A percentile compares a stretch with the other conserved stretches of the same genome.
phyloP scores from a whole-genome alignment of 2,797 vertebrate species.

The Poecilia wingei region DNA sequence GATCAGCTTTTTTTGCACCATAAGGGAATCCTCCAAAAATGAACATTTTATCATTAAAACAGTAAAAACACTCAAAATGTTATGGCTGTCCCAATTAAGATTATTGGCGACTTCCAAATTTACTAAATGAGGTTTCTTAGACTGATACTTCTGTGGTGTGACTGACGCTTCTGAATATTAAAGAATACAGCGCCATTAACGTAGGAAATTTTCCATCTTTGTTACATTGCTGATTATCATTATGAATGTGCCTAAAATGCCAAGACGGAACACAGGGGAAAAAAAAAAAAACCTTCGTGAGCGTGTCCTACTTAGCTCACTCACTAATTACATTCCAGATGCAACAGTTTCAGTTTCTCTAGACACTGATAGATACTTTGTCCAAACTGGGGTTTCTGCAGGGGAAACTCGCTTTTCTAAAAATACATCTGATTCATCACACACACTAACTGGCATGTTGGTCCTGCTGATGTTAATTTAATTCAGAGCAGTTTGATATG shows the following conservation, averaged over 20 bases:
- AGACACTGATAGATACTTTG: not conserved
- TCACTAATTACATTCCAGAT: not conserved
- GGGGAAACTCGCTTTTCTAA: not conserved
- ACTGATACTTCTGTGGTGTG: not conserved
- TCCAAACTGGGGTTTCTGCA: not conserved
- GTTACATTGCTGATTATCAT: not conserved
- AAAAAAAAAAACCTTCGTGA: not conserved
- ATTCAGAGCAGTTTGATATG: not conserved
- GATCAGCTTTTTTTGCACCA: not conserved
- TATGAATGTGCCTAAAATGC: not conserved
- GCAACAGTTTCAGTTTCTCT: not conserved
- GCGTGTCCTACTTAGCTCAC: not conserved
- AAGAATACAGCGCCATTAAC: not conserved
- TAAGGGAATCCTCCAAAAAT: not conserved
- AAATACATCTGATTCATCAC: not conserved
- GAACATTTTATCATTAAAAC: not conserved
- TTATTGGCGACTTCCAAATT: not conserved
- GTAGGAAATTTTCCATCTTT: not conserved
- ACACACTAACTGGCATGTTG: too few species aligned
- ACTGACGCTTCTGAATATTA: not conserved
- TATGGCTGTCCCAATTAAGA: not conserved
- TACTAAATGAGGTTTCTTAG: not conserved
- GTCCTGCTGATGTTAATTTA: too few species aligned
- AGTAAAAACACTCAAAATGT: not conserved
- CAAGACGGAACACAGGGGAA: not conserved